Evolutionary conservation across 1,140 invertebrate genomes (phyloP).

Genomic region (Neocloeon triangulifer): DNA sequence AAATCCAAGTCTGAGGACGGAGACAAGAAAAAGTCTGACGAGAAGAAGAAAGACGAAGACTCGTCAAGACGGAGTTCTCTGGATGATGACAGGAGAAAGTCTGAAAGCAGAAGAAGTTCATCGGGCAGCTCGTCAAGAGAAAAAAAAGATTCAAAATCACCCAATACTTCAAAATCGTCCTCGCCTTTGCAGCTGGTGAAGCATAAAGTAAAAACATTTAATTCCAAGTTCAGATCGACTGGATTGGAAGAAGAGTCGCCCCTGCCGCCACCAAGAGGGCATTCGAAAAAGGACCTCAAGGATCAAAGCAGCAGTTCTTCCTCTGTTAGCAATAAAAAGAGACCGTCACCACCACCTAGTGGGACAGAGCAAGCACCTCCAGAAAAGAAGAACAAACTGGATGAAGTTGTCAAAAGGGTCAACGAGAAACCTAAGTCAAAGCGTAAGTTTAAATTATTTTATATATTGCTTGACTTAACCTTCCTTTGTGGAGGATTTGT

Average conservation of each 20-base stretch:
- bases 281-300: conserved; percentile 16
- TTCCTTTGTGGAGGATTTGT: no score
- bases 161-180: conserved; percentile 40
- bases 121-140: no score
- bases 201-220: conserved; percentile 67
- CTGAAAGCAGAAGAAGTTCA: conserved; percentile 3
- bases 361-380: conserved; percentile 8
- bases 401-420: conserved; percentile 11
- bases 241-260: conserved; percentile 62
- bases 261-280: conserved; percentile 39
- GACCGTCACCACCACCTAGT: conserved; percentile 1
- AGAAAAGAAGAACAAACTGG: conserved; percentile 6
- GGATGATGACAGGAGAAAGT: no score
- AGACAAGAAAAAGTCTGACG: conserved; percentile 14
- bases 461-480: no score
- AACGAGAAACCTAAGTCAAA: conserved; percentile 62
- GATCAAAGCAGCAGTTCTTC: conserved; percentile 34
- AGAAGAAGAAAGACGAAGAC: conserved; percentile 13
- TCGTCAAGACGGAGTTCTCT: conserved; percentile 10
- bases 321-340: no score
- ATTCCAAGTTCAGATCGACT: conserved; percentile 68
- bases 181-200: conserved; percentile 58
- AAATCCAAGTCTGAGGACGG: conserved; percentile 19
- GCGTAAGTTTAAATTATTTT: conserved; percentile 42
- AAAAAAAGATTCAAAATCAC: conserved; percentile 9